These are phyloP conservation scores for Procavia capensis DNA, from an alignment of 2,113 vertebrate genomes.

Conservation along the genomic window DNA sequence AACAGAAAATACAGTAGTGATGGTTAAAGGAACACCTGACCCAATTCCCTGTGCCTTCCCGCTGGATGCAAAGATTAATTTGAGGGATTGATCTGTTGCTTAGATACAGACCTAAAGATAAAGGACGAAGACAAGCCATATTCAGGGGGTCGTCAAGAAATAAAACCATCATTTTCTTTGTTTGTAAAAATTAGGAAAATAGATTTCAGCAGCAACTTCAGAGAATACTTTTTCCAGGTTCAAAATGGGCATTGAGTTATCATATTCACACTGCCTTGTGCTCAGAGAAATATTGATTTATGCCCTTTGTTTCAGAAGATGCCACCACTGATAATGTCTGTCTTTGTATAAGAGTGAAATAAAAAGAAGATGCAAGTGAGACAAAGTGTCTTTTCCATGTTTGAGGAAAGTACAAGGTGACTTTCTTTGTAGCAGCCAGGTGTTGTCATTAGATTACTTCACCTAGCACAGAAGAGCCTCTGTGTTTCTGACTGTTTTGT, in stretches of 20 bases:
- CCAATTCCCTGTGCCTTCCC: neutral
- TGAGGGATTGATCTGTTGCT: neutral
- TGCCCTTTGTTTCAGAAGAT: conserved; percentile 40
- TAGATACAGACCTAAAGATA: conserved; percentile 13
- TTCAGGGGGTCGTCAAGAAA: conserved; percentile 58
- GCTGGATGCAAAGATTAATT: conserved; percentile 20
- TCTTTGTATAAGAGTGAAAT: conserved; percentile 34
- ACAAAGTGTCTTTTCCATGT: neutral
- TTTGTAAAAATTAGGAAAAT: conserved; percentile 65
- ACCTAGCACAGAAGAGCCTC: neutral
- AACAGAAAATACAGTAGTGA: neutral
- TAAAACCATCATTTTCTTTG: conserved; percentile 52
- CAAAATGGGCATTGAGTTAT: neutral
- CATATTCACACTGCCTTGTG: neutral
- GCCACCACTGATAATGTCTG: neutral
- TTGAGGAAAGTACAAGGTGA: neutral
- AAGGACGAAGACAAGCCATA: neutral
- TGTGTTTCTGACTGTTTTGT: neutral
- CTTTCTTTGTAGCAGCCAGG: neutral
- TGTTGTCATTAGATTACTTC: neutral
- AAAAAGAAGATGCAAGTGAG: neutral
- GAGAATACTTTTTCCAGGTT: conserved; percentile 47
- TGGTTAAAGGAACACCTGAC: neutral
- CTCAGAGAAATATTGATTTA: conserved; percentile 9
- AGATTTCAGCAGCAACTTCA: conserved; percentile 54